Evolutionary conservation across 2,113 vertebrate genomes (phyloP).

Genomic region (Hymenochirus boettgeri): DNA sequence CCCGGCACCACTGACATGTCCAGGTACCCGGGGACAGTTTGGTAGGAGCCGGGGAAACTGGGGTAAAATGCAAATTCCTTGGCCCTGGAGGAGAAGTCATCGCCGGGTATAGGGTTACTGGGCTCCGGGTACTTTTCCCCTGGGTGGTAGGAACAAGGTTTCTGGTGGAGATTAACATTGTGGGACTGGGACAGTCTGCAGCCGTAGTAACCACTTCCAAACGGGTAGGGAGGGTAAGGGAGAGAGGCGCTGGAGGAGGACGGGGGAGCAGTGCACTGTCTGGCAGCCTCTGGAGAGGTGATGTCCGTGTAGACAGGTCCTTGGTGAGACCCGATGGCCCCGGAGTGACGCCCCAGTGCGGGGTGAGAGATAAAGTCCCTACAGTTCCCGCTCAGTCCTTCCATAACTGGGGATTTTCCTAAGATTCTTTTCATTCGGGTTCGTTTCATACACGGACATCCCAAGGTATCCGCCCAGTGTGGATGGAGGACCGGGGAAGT

Average conservation of each 20-base stretch:
- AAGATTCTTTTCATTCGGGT: conserved; percentile 81
- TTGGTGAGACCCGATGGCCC: conserved; percentile 77
- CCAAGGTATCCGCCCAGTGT: conserved; percentile 95
- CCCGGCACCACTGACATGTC: conserved; percentile 93
- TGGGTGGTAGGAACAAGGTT: conserved; percentile 86
- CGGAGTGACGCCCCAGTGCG: conserved; percentile 75
- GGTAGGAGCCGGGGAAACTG: conserved; percentile 91
- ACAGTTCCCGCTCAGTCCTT: conserved; percentile 85
- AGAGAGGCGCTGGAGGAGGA: conserved; percentile 81
- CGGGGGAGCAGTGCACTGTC: conserved; percentile 85
- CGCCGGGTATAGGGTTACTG: conserved; percentile 75
- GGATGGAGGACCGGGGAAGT: conserved; percentile 95
- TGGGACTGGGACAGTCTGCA: conserved; percentile 87
- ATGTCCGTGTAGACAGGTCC: conserved; percentile 90
- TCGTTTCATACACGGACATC: conserved; percentile 96
- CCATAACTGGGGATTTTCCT: conserved; percentile 88
- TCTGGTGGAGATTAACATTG: conserved; percentile 90
- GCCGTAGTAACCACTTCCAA: conserved; percentile 88
- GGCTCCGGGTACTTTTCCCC: conserved; percentile 87
- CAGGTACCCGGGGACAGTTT: conserved; percentile 88
- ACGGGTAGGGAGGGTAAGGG: conserved; percentile 89
- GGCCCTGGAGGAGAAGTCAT: conserved; percentile 86
- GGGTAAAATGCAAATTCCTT: conserved; percentile 97
- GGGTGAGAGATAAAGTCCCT: conserved; percentile 87
- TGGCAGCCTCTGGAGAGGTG: conserved; percentile 77